Percentiles rank a stretch among this genome's conserved stretches.
phyloP scores from a whole-genome alignment of 2,113 vertebrate species.

The Podocnemis expansa region DNA sequence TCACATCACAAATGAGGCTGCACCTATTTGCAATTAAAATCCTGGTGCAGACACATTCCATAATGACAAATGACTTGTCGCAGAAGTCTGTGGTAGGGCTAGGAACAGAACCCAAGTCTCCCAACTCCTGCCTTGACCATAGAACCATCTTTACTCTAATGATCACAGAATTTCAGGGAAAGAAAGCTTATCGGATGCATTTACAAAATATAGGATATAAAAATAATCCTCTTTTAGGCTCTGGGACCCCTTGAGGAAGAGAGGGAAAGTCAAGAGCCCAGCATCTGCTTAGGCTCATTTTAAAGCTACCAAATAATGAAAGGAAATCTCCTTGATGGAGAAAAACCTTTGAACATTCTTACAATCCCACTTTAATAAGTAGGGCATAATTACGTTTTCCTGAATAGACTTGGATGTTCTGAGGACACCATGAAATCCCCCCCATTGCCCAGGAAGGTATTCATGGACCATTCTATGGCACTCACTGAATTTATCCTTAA shows the following conservation, averaged over 20 bases:
- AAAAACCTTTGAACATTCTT: background rate
- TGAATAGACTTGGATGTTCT: background rate
- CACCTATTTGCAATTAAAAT: background rate
- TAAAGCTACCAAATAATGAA: background rate
- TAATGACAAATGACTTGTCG: background rate
- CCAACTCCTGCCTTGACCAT: background rate
- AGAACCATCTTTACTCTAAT: background rate
- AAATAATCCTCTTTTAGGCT: background rate
- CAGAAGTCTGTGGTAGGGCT: background rate
- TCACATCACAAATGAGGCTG: background rate
- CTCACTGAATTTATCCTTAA: background rate
- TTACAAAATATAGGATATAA: background rate
- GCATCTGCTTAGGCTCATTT: background rate
- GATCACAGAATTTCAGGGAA: background rate
- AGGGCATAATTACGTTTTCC: background rate
- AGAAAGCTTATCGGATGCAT: background rate
- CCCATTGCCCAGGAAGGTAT: background rate
- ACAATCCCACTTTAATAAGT: background rate
- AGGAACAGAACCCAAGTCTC: background rate
- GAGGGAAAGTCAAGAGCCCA: background rate
- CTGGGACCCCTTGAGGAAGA: background rate
- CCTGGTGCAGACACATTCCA: background rate
- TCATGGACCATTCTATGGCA: conserved; percentile 10
- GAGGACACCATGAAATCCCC: background rate
- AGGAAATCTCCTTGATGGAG: background rate